Conservation (phyloP, 2,888 invertebrate genomes). For the Labia minor region DNA sequence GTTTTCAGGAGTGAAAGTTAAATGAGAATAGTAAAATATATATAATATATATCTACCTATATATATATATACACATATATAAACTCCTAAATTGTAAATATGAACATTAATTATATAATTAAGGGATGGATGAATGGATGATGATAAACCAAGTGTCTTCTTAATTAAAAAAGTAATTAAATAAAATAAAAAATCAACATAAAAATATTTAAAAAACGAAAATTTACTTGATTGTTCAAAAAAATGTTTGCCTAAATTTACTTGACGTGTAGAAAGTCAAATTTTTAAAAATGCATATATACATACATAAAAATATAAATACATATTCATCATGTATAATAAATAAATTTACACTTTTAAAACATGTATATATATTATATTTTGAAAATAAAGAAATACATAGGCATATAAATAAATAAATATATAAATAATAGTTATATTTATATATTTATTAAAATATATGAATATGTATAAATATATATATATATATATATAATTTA, state of each 20-base stretch:
- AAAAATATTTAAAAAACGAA: not conserved
- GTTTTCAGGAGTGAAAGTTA: too few relatives aligned
- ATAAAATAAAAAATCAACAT: not conserved
- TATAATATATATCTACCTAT: too few relatives aligned
- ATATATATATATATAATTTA: too few relatives aligned
- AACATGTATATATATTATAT: not conserved
- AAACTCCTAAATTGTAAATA: too few relatives aligned
- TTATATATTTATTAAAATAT: not conserved
- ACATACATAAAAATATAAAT: too few relatives aligned
- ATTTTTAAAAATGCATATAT: too few relatives aligned
- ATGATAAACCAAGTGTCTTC: not conserved
- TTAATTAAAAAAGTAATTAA: constrained; percentile 3
- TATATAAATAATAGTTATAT: not conserved
- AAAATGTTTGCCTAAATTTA: not conserved
- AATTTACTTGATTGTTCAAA: too few relatives aligned
- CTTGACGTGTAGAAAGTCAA: not conserved
- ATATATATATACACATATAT: too few relatives aligned
- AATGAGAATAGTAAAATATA: too few relatives aligned
- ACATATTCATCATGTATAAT: not conserved
- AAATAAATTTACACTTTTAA: not conserved
- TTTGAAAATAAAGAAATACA: not conserved
- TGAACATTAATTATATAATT: too few relatives aligned
- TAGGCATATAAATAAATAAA: not conserved
- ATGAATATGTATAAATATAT: too few relatives aligned
- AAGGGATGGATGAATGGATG: too few relatives aligned